Evolutionary conservation across 2,888 invertebrate species (phyloP).

Genomic region (Nesidiocoris tenuis): DNA sequence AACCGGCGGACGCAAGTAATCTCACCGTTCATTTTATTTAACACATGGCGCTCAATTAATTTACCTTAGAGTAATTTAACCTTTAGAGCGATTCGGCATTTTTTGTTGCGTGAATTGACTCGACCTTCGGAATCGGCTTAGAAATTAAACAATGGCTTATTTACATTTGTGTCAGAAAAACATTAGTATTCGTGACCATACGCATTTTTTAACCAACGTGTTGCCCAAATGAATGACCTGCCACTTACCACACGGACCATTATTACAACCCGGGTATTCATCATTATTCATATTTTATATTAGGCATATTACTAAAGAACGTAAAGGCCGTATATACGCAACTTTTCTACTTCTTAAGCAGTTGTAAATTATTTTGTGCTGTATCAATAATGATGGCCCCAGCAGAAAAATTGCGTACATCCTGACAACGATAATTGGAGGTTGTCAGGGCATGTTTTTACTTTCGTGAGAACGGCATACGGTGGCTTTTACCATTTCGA

Average conservation of each 20-base stretch:
- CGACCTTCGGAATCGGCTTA: too few species aligned
- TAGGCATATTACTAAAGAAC: too few species aligned
- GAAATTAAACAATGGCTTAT: too few species aligned
- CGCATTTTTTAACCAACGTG: constrained; percentile 13
- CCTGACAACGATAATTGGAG: constrained; percentile 2
- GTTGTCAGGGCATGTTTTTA: constrained; percentile 2
- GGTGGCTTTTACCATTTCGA: neutral
- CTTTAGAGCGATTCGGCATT: too few species aligned
- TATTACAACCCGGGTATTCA: too few species aligned
- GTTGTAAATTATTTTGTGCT: neutral
- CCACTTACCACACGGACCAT: too few species aligned
- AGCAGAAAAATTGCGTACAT: neutral
- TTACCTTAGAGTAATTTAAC: too few species aligned
- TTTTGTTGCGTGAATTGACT: too few species aligned
- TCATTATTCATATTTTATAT: neutral
- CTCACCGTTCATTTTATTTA: too few species aligned
- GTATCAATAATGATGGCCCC: neutral
- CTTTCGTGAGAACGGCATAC: neutral
- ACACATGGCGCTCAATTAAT: too few species aligned
- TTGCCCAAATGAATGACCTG: constrained; percentile 17
- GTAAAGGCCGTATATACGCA: neutral
- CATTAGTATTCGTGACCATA: constrained; percentile 12
- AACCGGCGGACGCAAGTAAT: too few species aligned
- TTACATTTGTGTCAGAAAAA: too few species aligned
- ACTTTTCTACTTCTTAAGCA: neutral